Evolutionary conservation across 2,888 invertebrate genomes (phyloP), one percentile per base, ranked within the genome.

Genomic region (Metalampra italica): DNA sequence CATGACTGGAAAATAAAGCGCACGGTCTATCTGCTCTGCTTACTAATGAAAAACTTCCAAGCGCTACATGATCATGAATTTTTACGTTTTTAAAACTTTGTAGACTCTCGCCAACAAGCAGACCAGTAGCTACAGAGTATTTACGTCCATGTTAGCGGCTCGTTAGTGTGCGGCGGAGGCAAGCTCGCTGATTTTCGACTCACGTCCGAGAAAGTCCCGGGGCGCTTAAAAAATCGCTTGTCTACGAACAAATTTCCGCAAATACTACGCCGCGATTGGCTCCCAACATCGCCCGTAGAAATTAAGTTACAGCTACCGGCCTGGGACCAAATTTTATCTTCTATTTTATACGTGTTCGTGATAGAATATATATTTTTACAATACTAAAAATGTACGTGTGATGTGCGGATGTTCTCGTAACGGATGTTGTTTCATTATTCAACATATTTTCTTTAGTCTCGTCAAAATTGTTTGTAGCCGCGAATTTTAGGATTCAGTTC

Each of bases 231-330:
- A 81, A 82, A 77, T 66, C 62, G 68, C 70, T 74, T 72, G 74
- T 67, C 71, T 69, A 56, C 59, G 68, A 74, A 72, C 75, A 77
- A 78, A 75, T 80, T 75, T 75, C 69, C 68, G 67, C 74, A 71
- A 79, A 79, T 70, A 68, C 64, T 65, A 59, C 58, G 54, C 60
- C 62, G 51, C 72, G 73, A 79, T 80, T 75, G 75, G 71, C 66
- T 68, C 59, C 58, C 68, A 75, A 68, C 67, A 69, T 57, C 60
- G 60, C 54, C 59, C 61, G 64, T 70, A 68, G 70, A 81, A 82
- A 83, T 82, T 81, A 78, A 75, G 76, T 82, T 82, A 79, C 66
- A 69, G 66, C 68, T 71, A 69, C 71, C 71, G 41, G 30, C 7
- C 29, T 73, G 66, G 56, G 58, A 64, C 62, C 61, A 71, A 73